These are phyloP conservation scores for Hyles euphorbiae DNA, from an alignment of 1,140 invertebrate genomes.

Conservation along the genomic window DNA sequence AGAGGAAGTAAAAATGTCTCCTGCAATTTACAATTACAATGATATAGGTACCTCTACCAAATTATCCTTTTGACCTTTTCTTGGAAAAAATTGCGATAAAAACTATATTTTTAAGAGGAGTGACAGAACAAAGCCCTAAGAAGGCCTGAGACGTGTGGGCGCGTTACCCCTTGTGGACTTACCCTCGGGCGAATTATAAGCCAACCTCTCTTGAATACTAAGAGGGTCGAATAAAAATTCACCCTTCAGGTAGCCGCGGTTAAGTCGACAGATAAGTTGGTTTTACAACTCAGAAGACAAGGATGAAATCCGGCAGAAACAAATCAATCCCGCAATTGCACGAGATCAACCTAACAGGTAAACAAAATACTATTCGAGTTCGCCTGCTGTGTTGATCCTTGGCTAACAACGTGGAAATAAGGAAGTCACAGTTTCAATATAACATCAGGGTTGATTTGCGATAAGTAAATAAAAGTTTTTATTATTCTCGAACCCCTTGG, in stretches of 20 bases:
- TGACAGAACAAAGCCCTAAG: conserved; percentile 25
- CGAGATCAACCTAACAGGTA: conserved; percentile 41
- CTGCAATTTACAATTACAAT: too few species aligned
- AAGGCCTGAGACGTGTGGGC: conserved; percentile 29
- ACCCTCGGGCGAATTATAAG: conserved; percentile 52
- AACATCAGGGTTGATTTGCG: conserved; percentile 10
- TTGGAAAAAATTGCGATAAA: too few species aligned
- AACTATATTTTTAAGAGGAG: too few species aligned
- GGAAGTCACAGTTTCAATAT: conserved; percentile 23
- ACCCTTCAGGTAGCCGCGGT: conserved; percentile 49
- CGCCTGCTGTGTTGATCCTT: conserved; percentile 33
- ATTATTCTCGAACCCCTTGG: not conserved
- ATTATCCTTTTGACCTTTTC: too few species aligned
- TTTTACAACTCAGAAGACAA: conserved; percentile 31
- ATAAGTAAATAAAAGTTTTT: not conserved
- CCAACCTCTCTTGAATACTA: conserved; percentile 53
- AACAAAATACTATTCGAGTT: conserved; percentile 35
- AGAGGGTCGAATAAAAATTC: conserved; percentile 50
- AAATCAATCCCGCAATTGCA: conserved; percentile 42
- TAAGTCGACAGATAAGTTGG: conserved; percentile 52
- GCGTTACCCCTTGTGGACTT: conserved; percentile 36
- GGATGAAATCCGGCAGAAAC: conserved; percentile 41
- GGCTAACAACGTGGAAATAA: conserved; percentile 38
- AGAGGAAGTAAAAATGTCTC: too few species aligned
- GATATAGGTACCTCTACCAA: too few species aligned